Evolutionary conservation across 53 echinoderm and acorn worm genomes (phyloP).

Genomic region (Crossaster papposus): DNA sequence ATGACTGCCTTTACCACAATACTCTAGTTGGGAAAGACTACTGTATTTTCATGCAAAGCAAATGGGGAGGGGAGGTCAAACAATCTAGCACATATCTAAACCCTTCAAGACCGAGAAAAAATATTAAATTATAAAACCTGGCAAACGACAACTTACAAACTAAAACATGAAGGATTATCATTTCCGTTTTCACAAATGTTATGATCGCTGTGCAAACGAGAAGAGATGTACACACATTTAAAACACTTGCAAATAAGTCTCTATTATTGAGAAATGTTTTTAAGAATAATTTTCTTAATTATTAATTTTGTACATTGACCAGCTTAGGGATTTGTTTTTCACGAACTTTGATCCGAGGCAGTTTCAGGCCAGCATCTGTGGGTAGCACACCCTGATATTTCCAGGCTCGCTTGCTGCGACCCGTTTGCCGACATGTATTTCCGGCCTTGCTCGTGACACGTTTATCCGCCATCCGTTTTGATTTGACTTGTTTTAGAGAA

Average conservation of each 20-base stretch:
- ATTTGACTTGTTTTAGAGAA: no score
- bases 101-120: neutral
- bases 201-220: constrained; percentile 3
- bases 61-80: neutral
- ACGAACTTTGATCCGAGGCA: no score
- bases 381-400: no score
- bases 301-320: no score
- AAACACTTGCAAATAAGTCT: neutral
- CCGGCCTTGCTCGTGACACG: no score
- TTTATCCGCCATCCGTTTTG: no score
- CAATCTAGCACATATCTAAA: neutral
- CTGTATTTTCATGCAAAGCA: neutral
- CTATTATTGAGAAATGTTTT: no score
- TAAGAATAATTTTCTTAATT: no score
- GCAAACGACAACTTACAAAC: neutral
- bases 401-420: no score
- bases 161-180: neutral
- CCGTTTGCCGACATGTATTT: no score
- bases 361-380: no score
- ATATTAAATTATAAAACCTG: neutral
- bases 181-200: constrained; percentile 25
- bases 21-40: neutral
- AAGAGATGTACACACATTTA: neutral
- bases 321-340: no score
- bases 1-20: neutral